Evolutionary conservation across 2,113 vertebrate genomes (phyloP).

Genomic region (Triplophysa tibetana): DNA sequence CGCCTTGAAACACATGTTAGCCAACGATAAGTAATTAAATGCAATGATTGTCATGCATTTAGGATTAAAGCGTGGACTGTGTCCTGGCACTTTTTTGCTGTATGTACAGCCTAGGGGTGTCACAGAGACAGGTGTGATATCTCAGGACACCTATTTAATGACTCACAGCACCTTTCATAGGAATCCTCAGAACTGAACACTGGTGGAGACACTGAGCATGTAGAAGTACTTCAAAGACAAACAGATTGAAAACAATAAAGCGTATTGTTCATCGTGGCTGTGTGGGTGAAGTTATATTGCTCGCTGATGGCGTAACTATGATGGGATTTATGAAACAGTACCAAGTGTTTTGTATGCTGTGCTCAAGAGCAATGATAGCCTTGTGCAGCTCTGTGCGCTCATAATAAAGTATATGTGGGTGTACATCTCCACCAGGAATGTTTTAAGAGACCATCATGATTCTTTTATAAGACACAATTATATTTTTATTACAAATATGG

Average conservation of each 20-base stretch:
- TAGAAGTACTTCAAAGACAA: neutral
- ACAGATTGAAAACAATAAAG: neutral
- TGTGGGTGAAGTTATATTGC: constrained; percentile 6
- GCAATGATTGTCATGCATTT: neutral
- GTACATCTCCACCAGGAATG: neutral
- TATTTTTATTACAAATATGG: neutral
- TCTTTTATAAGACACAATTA: neutral
- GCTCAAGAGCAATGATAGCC: neutral
- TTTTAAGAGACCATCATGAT: neutral
- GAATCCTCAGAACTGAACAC: neutral
- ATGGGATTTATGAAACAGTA: constrained; percentile 7
- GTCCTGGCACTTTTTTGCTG: neutral
- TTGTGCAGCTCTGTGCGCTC: neutral
- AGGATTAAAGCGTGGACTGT: neutral
- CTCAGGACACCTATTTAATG: constrained; percentile 6
- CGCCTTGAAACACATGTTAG: too few relatives aligned
- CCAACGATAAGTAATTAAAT: neutral
- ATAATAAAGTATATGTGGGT: neutral
- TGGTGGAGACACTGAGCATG: too few relatives aligned
- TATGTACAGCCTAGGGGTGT: neutral
- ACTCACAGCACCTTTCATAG: neutral
- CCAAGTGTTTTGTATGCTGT: neutral
- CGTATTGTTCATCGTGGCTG: neutral
- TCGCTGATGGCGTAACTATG: neutral
- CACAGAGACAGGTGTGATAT: neutral